phyloP scores from a whole-genome alignment of 2,113 vertebrate species.

The Ageneiosus marmoratus region DNA sequence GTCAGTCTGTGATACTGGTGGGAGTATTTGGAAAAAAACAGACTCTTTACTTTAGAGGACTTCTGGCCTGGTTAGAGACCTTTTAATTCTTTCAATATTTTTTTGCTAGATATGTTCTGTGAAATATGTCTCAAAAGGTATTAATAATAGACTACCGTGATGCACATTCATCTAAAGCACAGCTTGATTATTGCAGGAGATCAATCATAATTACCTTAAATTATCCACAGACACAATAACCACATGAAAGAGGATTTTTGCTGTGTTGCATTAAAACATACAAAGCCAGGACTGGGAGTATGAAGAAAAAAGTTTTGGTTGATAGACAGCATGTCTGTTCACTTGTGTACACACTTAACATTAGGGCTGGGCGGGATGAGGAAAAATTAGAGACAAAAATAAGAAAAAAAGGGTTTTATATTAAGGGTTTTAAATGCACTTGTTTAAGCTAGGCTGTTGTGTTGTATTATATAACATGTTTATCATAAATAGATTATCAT shows the following conservation, averaged over 20 bases:
- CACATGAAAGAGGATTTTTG: constrained; percentile 34
- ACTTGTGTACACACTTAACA: not conserved
- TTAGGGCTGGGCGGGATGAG: not conserved
- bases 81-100: constrained; percentile 40
- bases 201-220: constrained; percentile 45
- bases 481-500: not conserved
- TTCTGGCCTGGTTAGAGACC: constrained; percentile 20
- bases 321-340: constrained; percentile 36
- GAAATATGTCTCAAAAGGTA: constrained; percentile 32
- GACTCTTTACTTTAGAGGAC: constrained; percentile 8
- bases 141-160: constrained; percentile 24
- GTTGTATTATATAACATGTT: not conserved
- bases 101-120: constrained; percentile 38
- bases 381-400: not conserved
- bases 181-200: constrained; percentile 39
- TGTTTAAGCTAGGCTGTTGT: not conserved
- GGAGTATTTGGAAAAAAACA: constrained; percentile 25
- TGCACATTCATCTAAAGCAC: constrained; percentile 38
- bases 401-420: not conserved
- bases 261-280: constrained; percentile 18
- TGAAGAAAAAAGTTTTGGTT: constrained; percentile 34
- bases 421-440: not conserved
- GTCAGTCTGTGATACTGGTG: constrained; percentile 40
- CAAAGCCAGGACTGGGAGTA: constrained; percentile 32
- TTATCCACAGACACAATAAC: constrained; percentile 46